phyloP scores from a whole-genome alignment of 2,113 vertebrate genomes.

The Tachysurus fulvidraco region DNA sequence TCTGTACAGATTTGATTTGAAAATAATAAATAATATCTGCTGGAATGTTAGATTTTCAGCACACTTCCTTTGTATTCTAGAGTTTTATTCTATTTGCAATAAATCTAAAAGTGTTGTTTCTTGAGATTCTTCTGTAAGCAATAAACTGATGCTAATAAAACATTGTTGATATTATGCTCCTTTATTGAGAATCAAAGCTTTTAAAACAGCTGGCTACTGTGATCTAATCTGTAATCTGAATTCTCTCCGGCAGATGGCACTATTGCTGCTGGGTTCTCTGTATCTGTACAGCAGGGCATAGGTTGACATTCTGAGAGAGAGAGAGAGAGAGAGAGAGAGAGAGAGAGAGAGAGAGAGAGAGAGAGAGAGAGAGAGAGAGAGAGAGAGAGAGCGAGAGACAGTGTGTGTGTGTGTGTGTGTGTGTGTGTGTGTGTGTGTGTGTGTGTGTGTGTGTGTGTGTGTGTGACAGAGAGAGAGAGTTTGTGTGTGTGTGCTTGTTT shows the following conservation, averaged over 20 bases:
- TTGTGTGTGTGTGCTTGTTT: too few relatives aligned
- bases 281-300: not conserved
- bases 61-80: not conserved
- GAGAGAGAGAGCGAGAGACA: too few relatives aligned
- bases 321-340: too few relatives aligned
- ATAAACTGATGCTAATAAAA: not conserved
- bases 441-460: not conserved
- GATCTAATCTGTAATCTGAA: not conserved
- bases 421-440: not conserved
- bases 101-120: not conserved
- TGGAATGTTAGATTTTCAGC: not conserved
- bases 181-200: not conserved
- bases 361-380: not conserved
- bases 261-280: conserved; percentile 67
- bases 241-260: conserved; percentile 71
- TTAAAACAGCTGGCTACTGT: not conserved
- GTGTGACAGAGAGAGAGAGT: too few relatives aligned
- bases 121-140: not conserved
- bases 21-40: not conserved
- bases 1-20: not conserved
- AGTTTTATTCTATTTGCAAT: not conserved
- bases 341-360: too few relatives aligned
- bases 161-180: not conserved
- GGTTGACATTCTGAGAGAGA: not conserved
- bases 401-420: not conserved